These are phyloP conservation scores for Sclerodermus sp. DNA, from an alignment of 2,888 invertebrate genomes.

Conservation along the genomic window DNA sequence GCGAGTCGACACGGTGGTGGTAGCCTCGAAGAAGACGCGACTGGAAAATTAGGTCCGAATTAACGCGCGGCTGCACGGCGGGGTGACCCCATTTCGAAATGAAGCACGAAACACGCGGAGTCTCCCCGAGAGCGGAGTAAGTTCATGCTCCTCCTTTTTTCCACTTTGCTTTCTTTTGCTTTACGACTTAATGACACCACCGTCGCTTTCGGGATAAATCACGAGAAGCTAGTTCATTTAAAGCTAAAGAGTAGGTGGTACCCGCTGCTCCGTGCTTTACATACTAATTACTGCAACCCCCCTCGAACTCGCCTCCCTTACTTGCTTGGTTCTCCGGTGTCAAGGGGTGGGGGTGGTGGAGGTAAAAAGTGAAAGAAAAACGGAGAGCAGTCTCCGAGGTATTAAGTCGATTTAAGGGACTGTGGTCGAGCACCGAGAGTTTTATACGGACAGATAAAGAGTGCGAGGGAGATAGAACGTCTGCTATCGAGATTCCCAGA, in stretches of 20 bases:
- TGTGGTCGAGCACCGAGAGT: slow-evolving; percentile 11
- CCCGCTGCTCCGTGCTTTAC: slow-evolving; percentile 32
- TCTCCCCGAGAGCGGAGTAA: too few species aligned
- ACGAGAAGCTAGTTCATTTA: slow-evolving; percentile 30
- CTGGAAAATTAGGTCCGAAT: background rate
- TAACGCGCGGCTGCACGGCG: background rate
- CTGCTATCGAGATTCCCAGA: slow-evolving; percentile 4
- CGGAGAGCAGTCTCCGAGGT: slow-evolving; percentile 20
- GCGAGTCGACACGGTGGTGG: too few species aligned
- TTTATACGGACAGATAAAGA: slow-evolving; percentile 10
- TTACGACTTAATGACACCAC: slow-evolving; percentile 18
- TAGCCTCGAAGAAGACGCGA: background rate
- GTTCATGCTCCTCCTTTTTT: too few species aligned
- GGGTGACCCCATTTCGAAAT: slow-evolving; percentile 8
- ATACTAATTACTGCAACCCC: slow-evolving; percentile 40
- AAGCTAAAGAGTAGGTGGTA: slow-evolving; percentile 19
- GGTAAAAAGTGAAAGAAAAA: slow-evolving; percentile 11
- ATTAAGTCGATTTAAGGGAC: slow-evolving; percentile 30
- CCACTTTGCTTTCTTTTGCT: slow-evolving; percentile 5
- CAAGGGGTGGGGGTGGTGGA: background rate
- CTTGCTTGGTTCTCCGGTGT: background rate
- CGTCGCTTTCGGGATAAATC: slow-evolving; percentile 25
- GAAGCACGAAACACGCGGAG: background rate
- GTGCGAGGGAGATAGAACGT: background rate
- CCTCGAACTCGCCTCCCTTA: slow-evolving; percentile 7